These are phyloP conservation scores for Sander lucioperca DNA, from an alignment of 2,113 vertebrate species.

Conservation along the genomic window DNA sequence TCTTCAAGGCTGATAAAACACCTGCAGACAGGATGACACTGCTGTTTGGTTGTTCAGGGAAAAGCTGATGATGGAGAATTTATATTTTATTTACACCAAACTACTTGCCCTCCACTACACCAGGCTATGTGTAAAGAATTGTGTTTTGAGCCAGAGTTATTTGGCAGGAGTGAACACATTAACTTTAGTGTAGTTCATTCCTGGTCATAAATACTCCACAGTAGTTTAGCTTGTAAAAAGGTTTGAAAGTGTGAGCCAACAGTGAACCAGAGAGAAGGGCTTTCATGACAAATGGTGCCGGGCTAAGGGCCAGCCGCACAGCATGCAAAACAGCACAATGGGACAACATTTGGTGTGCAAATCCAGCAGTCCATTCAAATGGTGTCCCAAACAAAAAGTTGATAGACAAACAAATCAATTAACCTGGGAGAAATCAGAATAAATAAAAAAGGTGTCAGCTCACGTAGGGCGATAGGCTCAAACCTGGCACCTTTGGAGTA, in stretches of 20 bases:
- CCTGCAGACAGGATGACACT: neutral
- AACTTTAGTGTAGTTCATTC: slow-evolving; percentile 5
- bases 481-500: slow-evolving; percentile 3
- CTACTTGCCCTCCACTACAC: neutral
- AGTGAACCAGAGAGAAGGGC: slow-evolving; percentile 48
- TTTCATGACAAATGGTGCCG: slow-evolving; percentile 69
- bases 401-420: slow-evolving; percentile 74
- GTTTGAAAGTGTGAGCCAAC: slow-evolving; percentile 54
- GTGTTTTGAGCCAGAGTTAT: neutral
- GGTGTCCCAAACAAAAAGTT: slow-evolving; percentile 62
- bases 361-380: slow-evolving; percentile 82
- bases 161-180: slow-evolving; percentile 18
- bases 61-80: neutral
- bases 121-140: neutral
- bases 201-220: slow-evolving; percentile 26
- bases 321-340: slow-evolving; percentile 83
- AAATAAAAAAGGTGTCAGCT: slow-evolving; percentile 4
- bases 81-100: slow-evolving; percentile 3
- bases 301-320: slow-evolving; percentile 62
- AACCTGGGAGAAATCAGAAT: slow-evolving; percentile 12
- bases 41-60: neutral
- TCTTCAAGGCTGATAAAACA: neutral
- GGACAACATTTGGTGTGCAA: slow-evolving; percentile 86
- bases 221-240: slow-evolving; percentile 51
- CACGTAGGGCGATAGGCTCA: neutral